These are phyloP conservation scores for Anseranas semipalmata DNA, from an alignment of 2,113 vertebrate genomes.

Conservation along the genomic window DNA sequence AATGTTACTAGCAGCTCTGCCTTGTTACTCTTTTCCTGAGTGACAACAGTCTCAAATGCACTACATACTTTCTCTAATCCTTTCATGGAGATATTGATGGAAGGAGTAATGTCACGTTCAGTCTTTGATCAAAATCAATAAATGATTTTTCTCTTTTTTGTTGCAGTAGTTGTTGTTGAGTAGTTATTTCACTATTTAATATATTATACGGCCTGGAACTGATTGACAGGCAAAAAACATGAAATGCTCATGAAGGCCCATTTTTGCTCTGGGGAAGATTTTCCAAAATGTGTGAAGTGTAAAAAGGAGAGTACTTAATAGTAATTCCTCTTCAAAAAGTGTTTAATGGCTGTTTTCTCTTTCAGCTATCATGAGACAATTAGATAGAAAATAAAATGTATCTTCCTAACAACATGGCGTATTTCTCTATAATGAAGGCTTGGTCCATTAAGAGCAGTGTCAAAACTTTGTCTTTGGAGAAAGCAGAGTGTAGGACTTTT, in stretches of 20 bases:
- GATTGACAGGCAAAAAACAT: not conserved
- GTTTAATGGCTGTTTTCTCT: not conserved
- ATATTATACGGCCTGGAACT: not conserved
- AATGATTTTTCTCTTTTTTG: not conserved
- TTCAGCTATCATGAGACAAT: not conserved
- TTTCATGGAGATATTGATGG: not conserved
- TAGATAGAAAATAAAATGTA: not conserved
- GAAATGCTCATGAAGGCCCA: not conserved
- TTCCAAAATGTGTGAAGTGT: not conserved
- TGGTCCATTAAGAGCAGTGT: not conserved
- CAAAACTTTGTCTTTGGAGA: not conserved
- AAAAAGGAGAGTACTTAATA: not conserved
- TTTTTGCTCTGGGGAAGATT: not conserved
- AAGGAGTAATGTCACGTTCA: not conserved
- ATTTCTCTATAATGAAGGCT: not conserved
- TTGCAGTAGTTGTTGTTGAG: too few relatives aligned
- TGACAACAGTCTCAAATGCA: not conserved
- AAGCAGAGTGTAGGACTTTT: not conserved
- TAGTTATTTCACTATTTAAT: not conserved
- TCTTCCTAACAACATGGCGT: not conserved
- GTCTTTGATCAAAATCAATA: not conserved
- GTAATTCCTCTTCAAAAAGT: not conserved
- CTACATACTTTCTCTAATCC: not conserved
- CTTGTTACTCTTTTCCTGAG: accelerated
- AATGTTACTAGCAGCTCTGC: not conserved